phyloP scores from a whole-genome alignment of 2,113 vertebrate genomes.

The Progne subis region DNA sequence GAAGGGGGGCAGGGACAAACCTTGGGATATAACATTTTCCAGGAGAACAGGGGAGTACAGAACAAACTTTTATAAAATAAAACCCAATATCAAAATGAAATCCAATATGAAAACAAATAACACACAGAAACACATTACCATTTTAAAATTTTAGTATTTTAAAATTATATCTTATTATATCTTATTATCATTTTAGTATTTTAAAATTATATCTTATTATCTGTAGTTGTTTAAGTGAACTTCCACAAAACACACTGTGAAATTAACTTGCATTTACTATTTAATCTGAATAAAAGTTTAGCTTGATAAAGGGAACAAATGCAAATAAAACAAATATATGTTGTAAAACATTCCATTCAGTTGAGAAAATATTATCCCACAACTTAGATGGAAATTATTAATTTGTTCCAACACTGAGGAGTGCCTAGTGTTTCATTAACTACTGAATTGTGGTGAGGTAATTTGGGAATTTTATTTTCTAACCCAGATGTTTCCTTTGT shows the following conservation, averaged over 20 bases:
- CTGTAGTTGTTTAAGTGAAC: not conserved
- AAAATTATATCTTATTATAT: too few species aligned
- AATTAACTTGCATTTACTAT: not conserved
- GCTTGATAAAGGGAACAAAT: not conserved
- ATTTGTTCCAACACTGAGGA: conserved; percentile 2
- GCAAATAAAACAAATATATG: conserved; percentile 18
- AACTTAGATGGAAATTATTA: conserved; percentile 24
- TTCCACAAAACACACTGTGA: not conserved
- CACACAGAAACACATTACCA: too few species aligned
- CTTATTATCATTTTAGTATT: not conserved
- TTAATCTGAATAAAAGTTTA: not conserved
- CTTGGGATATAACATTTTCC: too few species aligned
- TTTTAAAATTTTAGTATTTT: too few species aligned
- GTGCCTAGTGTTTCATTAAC: conserved; percentile 15
- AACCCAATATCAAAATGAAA: too few species aligned
- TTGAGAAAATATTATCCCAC: conserved; percentile 14
- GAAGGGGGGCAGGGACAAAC: too few species aligned
- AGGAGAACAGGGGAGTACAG: too few species aligned
- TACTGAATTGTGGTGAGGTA: conserved; percentile 47
- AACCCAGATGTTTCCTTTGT: conserved; percentile 55
- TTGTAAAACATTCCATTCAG: conserved; percentile 26
- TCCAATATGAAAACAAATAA: too few species aligned
- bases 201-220: not conserved
- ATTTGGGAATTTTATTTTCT: conserved; percentile 58
- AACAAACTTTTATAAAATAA: too few species aligned